These are phyloP conservation scores for Alfaro cultratus DNA, from an alignment of 2,797 vertebrate species.

Conservation along the genomic window DNA sequence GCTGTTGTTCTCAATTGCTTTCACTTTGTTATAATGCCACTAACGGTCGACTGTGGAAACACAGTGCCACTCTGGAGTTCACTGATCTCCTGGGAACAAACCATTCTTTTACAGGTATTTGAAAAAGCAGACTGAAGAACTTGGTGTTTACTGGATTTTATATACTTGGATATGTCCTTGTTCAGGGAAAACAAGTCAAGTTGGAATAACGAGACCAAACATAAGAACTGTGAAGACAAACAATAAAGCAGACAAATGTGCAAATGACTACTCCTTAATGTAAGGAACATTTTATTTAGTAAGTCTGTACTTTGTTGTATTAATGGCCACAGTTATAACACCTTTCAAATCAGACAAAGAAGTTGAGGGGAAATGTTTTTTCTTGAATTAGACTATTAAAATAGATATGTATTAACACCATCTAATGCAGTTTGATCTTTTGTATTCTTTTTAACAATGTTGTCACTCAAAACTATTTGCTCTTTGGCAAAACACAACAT, in stretches of 20 bases:
- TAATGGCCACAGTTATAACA: background rate
- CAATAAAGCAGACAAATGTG: background rate
- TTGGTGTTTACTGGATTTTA: background rate
- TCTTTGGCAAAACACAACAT: background rate
- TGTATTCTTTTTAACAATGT: background rate
- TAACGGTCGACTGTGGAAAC: background rate
- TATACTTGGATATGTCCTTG: background rate
- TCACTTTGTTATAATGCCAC: background rate
- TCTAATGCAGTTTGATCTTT: background rate
- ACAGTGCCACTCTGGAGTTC: background rate
- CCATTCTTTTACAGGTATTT: background rate
- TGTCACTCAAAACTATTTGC: background rate
- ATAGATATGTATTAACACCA: background rate
- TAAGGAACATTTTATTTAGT: background rate
- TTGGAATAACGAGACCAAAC: background rate
- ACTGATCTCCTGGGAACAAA: background rate
- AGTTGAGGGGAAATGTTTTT: background rate
- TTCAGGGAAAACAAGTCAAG: background rate
- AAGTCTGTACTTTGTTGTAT: background rate
- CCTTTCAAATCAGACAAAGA: background rate
- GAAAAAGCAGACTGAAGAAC: too few species aligned
- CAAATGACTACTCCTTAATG: background rate
- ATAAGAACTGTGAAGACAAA: background rate
- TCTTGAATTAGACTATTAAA: background rate
- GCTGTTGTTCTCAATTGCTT: background rate